Base-by-base conservation (phyloP, 2,113 vertebrate genomes). In the Silurus asotus region DNA sequence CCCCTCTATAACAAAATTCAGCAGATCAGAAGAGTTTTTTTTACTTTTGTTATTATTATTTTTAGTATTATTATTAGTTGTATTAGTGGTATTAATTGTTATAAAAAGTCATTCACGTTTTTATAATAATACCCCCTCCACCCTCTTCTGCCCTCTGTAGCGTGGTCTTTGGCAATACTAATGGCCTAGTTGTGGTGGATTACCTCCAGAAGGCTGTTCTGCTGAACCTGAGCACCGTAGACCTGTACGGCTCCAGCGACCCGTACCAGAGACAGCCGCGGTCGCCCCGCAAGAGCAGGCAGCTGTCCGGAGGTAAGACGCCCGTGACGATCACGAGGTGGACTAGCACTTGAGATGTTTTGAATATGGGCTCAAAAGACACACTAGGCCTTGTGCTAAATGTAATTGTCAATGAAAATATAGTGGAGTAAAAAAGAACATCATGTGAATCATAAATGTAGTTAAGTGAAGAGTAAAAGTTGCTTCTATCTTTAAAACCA, bases 111-210 rank as follows among this genome's bases (percentile, higher is more conserved):
- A 37, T 37, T 37, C 37, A 37, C 37, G 3, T 37, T 37, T 37
- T 37, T 2, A 37, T 37, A 37, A 37, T 37, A 2, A 37, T 37
- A 37, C 70, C 48, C 53, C n/a, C 76, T n/a, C 78, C 28, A 37
- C 37, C 37, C 37, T 37, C 37, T 37, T 37, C 37, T 37, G 37
- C 37, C 37, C 37, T 37, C 61, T 56, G 9, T 83, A 97, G 96
- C 88, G 96, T 98, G 94, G 97, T 98, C 93, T 99, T 99, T 95
- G 98, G 98, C 89, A 99, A 99, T 92, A 98, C 96, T 88, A 99
- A 96, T 70, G 98, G 98, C 89, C 96, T 99, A 90, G 98, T 96
- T 0, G 96, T 99, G 91, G 97, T 99, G 86, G 98, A 99, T 95
- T 99, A 99, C 91, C 92, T 99, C 84, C 98, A 99, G 96, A 99